Percentiles rank a stretch among this genome's conserved stretches.
These are phyloP conservation scores for Petrolisthes manimaculis DNA, from an alignment of 2,888 invertebrate species.

Conservation along the genomic window DNA sequence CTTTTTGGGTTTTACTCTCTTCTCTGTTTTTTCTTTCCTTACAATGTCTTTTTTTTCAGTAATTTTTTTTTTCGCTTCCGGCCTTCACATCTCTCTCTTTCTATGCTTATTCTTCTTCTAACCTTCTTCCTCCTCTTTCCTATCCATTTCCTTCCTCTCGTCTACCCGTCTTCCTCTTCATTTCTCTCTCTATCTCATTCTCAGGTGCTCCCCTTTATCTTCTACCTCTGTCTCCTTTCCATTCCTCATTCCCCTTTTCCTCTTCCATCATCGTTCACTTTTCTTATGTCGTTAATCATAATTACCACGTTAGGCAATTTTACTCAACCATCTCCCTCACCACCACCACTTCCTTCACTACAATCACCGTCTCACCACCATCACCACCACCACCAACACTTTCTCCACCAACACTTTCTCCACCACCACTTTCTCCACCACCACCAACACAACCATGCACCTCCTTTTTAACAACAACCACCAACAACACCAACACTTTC, in stretches of 20 bases:
- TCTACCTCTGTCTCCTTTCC: conserved; percentile 28
- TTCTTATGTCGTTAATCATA: not conserved
- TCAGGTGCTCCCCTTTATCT: not conserved
- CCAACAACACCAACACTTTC: too few relatives aligned
- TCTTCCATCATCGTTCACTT: conserved; percentile 13
- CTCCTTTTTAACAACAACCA: too few relatives aligned
- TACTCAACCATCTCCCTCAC: not conserved
- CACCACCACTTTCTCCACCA: not conserved
- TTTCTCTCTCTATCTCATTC: too few relatives aligned
- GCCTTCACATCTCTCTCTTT: too few relatives aligned
- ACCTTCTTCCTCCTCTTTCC: too few relatives aligned
- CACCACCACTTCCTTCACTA: not conserved
- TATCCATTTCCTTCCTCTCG: too few relatives aligned
- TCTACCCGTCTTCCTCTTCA: not conserved
- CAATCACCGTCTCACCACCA: too few relatives aligned
- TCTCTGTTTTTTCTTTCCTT: too few relatives aligned
- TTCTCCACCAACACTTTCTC: not conserved
- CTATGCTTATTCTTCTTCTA: too few relatives aligned
- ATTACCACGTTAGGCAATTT: not conserved
- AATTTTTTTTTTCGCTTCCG: too few relatives aligned
- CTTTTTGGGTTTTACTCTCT: too few relatives aligned
- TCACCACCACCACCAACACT: not conserved
- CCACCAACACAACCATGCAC: not conserved
- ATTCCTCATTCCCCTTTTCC: conserved; percentile 19
- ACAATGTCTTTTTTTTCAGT: too few relatives aligned